These are phyloP conservation scores for Myodes glareolus DNA, from an alignment of 2,113 vertebrate species.

Conservation along the genomic window DNA sequence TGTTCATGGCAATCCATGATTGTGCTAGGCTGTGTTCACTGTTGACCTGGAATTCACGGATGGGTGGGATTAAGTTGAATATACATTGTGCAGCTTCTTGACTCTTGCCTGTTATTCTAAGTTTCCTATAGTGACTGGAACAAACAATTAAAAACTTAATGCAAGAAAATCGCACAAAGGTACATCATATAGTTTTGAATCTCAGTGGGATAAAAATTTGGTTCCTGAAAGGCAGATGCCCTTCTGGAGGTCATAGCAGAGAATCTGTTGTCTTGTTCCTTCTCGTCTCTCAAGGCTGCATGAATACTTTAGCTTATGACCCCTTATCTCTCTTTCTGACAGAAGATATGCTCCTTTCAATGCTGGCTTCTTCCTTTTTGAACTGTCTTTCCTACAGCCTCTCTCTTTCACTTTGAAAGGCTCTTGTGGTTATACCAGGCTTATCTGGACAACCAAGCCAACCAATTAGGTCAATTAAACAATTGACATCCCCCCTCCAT, in stretches of 20 bases:
- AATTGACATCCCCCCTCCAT: not conserved
- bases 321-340: not conserved
- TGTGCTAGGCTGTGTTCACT: not conserved
- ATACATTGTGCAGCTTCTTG: not conserved
- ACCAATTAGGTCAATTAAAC: not conserved
- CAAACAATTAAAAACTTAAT: not conserved
- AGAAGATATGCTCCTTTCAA: not conserved
- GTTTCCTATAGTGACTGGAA: not conserved
- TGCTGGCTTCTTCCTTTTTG: not conserved
- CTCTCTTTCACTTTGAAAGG: not conserved
- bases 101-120: accelerated
- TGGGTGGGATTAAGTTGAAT: not conserved
- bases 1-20: no score
- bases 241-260: not conserved
- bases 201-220: not conserved
- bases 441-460: not conserved
- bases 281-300: not conserved
- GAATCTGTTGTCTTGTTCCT: not conserved
- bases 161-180: not conserved
- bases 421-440: not conserved
- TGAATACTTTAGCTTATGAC: not conserved
- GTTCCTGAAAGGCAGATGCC: not conserved
- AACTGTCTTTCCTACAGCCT: not conserved
- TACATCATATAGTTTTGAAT: not conserved
- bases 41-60: not conserved